These are phyloP conservation scores for Tortricodes alternella DNA, from an alignment of 2,888 invertebrate species.

Conservation along the genomic window DNA sequence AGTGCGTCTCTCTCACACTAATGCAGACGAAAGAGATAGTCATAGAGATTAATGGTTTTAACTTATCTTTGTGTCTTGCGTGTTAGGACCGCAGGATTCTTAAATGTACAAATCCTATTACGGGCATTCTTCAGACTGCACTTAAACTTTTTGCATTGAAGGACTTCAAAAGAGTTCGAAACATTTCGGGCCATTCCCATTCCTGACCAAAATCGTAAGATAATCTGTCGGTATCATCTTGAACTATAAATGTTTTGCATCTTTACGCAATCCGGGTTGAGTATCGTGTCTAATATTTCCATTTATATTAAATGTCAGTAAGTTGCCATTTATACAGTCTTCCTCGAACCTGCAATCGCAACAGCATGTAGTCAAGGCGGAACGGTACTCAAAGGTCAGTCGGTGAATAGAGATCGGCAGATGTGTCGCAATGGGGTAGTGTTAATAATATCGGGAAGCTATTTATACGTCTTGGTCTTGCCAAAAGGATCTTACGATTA, in stretches of 20 bases:
- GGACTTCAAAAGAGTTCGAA: too few relatives aligned
- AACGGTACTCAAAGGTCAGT: slow-evolving; percentile 63
- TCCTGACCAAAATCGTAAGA: too few relatives aligned
- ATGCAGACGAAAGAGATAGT: too few relatives aligned
- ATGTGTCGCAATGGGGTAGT: slow-evolving; percentile 62
- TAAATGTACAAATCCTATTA: slow-evolving; percentile 2
- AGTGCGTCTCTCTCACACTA: too few relatives aligned
- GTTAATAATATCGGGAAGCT: slow-evolving; percentile 43
- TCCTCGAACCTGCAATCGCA: slow-evolving; percentile 52
- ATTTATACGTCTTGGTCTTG: slow-evolving; percentile 1
- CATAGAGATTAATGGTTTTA: too few relatives aligned
- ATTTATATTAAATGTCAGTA: slow-evolving; percentile 46
- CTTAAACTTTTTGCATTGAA: too few relatives aligned
- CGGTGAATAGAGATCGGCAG: slow-evolving; percentile 68
- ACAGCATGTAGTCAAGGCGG: slow-evolving; percentile 48
- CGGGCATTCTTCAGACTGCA: neutral
- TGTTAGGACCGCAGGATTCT: slow-evolving; percentile 9
- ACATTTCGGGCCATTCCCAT: too few relatives aligned
- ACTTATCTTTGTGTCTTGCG: too few relatives aligned
- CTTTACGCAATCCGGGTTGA: slow-evolving; percentile 14
- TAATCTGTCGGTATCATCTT: too few relatives aligned
- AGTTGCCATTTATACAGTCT: slow-evolving; percentile 45
- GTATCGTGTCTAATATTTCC: slow-evolving; percentile 2
- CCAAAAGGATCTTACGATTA: neutral
- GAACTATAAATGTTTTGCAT: slow-evolving; percentile 4